These are phyloP conservation scores for Cynopterus sphinx DNA, from an alignment of 2,797 vertebrate species.

Conservation along the genomic window DNA sequence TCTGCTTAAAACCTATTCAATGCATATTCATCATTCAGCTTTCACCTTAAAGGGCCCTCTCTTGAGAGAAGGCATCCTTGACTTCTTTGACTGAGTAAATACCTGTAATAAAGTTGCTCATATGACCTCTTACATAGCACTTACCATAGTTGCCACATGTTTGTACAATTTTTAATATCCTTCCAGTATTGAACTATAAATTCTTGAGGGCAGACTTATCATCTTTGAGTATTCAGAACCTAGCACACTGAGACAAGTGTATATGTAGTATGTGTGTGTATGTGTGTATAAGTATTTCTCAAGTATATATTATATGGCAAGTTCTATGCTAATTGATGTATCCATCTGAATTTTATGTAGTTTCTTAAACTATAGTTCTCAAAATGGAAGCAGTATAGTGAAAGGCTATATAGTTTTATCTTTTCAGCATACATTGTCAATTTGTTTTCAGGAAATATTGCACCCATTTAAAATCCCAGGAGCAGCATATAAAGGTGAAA, in stretches of 20 bases:
- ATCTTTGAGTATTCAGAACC: background rate
- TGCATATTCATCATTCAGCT: background rate
- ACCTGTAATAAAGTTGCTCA: background rate
- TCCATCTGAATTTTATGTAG: background rate
- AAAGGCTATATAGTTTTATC: background rate
- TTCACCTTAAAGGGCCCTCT: background rate
- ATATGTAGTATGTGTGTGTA: background rate
- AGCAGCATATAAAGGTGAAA: background rate
- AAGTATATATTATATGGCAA: background rate
- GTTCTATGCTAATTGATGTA: background rate
- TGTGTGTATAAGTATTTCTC: background rate
- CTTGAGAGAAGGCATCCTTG: background rate
- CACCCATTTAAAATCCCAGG: background rate
- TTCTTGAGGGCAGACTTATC: background rate
- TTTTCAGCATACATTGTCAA: background rate
- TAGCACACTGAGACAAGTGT: background rate
- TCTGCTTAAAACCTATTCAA: background rate
- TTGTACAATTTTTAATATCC: background rate
- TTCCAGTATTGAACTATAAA: background rate
- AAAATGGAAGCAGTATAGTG: background rate
- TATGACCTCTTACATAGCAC: background rate
- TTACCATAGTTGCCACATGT: background rate
- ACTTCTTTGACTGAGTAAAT: background rate
- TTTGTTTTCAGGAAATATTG: background rate
- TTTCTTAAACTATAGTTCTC: background rate